A percentile compares a stretch with the other conserved stretches of the same genome.
These are phyloP conservation scores for Procambarus clarkii DNA, from an alignment of 1,140 invertebrate species.

Conservation along the genomic window DNA sequence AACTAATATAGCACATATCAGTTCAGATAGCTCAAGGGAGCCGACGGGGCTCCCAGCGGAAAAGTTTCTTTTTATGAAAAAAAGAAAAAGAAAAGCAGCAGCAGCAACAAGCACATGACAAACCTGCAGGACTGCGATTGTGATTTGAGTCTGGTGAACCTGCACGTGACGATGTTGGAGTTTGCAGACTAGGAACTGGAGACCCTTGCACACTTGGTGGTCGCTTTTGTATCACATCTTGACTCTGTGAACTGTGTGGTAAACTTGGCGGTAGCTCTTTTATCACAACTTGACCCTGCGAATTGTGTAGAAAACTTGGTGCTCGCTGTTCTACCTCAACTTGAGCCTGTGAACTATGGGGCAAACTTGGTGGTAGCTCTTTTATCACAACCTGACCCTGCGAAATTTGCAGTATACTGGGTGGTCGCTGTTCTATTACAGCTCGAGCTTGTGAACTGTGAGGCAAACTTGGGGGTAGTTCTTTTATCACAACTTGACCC, in stretches of 20 bases:
- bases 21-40: no score
- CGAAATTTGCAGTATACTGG: background rate
- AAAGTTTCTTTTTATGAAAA: no score
- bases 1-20: no score
- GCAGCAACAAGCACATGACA: background rate
- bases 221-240: background rate
- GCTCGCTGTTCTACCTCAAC: background rate
- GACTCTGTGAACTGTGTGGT: background rate
- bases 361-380: background rate
- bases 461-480: background rate
- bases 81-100: no score
- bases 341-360: background rate
- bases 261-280: background rate
- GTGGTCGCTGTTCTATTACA: background rate
- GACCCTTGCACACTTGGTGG: background rate
- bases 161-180: background rate
- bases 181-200: background rate
- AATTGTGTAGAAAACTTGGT: background rate
- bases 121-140: slow-evolving; percentile 4
- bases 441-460: background rate
- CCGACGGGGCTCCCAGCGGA: no score
- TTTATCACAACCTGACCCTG: background rate
- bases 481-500: background rate
- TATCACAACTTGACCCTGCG: background rate
- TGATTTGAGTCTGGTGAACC: background rate